phyloP scores from a whole-genome alignment of 2,888 invertebrate genomes.

The Sinopyrophorus schimmeli region DNA sequence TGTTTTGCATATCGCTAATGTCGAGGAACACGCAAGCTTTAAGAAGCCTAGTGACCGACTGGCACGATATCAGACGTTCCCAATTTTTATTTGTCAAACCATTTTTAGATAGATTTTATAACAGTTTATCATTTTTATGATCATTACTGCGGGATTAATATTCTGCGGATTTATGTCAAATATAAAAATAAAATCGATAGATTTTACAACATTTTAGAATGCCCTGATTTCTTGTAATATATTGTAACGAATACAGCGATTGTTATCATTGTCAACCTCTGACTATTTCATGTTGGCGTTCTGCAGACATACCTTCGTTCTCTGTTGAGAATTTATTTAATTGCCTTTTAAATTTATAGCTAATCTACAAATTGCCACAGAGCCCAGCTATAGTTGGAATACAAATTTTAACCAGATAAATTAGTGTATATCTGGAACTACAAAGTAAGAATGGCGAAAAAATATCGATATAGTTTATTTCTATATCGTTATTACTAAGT shows the following conservation, averaged over 20 bases:
- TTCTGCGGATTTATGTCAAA: too few species aligned
- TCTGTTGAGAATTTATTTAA: slow-evolving; percentile 15
- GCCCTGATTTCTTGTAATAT: not conserved
- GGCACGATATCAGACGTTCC: slow-evolving; percentile 17
- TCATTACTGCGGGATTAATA: too few species aligned
- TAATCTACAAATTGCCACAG: slow-evolving; percentile 7
- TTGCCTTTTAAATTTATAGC: slow-evolving; percentile 14
- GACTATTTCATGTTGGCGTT: slow-evolving; percentile 13
- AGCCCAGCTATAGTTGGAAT: too few species aligned
- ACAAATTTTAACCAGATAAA: too few species aligned
- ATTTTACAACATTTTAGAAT: slow-evolving; percentile 5
- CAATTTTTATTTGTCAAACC: slow-evolving; percentile 10
- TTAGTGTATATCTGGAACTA: too few species aligned
- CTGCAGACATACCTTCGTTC: slow-evolving; percentile 4
- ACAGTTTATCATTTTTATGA: not conserved
- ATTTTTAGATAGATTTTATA: not conserved
- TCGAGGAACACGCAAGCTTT: slow-evolving; percentile 21
- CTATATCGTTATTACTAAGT: too few species aligned
- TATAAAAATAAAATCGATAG: too few species aligned
- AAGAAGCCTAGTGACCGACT: slow-evolving; percentile 28
- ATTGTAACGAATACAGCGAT: slow-evolving; percentile 2
- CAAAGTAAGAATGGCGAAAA: too few species aligned
- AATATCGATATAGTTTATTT: too few species aligned
- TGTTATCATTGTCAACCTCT: slow-evolving; percentile 11
- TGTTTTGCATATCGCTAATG: slow-evolving; percentile 31